Percentiles rank a stretch among this genome's conserved stretches.
Conservation (phyloP, 2,888 invertebrate species). For the Andrena marginata region DNA sequence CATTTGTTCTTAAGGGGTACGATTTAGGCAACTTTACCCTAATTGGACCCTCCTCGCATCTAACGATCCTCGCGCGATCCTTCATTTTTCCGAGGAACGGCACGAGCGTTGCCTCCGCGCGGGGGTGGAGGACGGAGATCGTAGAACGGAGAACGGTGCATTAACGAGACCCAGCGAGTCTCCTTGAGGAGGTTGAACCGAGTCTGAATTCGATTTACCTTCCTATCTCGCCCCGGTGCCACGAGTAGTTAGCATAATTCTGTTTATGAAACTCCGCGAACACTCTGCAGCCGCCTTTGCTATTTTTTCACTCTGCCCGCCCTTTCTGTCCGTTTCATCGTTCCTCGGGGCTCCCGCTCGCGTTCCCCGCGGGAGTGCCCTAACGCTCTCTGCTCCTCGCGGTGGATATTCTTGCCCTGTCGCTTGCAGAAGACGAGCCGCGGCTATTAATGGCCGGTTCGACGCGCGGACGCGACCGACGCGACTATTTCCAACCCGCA, state of each 20-base stretch:
- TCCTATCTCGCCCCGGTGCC: slow-evolving; percentile 64
- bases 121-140: slow-evolving; percentile 11
- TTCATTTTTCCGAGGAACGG: slow-evolving; percentile 13
- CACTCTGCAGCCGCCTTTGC: slow-evolving; percentile 51
- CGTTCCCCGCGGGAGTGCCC: too few species aligned
- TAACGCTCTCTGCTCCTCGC: neutral
- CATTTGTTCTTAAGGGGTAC: neutral
- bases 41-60: neutral
- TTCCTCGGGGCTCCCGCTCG: neutral
- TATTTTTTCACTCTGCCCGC: slow-evolving; percentile 43
- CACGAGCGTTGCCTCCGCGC: neutral
- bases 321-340: slow-evolving; percentile 6
- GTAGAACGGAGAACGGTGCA: slow-evolving; percentile 35
- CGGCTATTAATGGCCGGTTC: slow-evolving; percentile 11
- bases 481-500: slow-evolving; percentile 21
- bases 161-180: slow-evolving; percentile 60
- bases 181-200: slow-evolving; percentile 66
- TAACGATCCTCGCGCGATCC: neutral
- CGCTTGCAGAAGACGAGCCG: slow-evolving; percentile 16
- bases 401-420: neutral
- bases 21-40: neutral
- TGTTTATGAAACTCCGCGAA: slow-evolving; percentile 84
- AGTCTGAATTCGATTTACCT: slow-evolving; percentile 73
- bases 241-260: slow-evolving; percentile 85
- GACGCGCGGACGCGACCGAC: slow-evolving; percentile 1